Evolutionary conservation across 2,888 invertebrate species (phyloP).

Genomic region (Ganaspis brasiliensis): DNA sequence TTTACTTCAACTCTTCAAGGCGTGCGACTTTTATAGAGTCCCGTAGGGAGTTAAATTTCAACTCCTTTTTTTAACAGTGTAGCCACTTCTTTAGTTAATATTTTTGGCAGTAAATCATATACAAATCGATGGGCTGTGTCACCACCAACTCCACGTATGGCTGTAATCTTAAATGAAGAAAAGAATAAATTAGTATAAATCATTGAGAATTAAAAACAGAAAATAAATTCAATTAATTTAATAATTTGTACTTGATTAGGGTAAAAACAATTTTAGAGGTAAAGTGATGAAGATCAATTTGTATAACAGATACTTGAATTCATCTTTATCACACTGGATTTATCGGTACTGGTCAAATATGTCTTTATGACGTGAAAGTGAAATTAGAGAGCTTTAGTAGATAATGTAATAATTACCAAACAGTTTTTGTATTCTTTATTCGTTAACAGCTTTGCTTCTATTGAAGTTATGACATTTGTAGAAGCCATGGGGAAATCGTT

Average conservation of each 20-base stretch:
- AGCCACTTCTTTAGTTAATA: not conserved
- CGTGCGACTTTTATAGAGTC: too few species aligned
- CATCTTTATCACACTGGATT: too few species aligned
- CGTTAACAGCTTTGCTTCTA: not conserved
- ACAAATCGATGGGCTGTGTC: conserved; percentile 6
- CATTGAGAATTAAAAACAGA: too few species aligned
- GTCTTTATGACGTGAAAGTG: not conserved
- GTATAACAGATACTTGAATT: too few species aligned
- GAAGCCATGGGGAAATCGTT: not conserved
- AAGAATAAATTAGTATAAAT: not conserved
- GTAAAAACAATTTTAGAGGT: too few species aligned
- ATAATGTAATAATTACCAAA: not conserved
- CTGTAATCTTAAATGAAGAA: not conserved
- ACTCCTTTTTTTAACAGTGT: too few species aligned
- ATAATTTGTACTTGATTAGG: too few species aligned
- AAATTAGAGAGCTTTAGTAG: not conserved
- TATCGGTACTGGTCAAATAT: too few species aligned
- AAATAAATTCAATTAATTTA: too few species aligned
- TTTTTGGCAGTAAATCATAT: not conserved
- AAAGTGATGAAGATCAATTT: too few species aligned
- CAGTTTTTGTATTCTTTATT: not conserved
- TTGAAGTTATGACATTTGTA: not conserved
- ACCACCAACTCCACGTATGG: not conserved
- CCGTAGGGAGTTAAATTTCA: too few species aligned
- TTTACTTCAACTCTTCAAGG: too few species aligned